These are phyloP conservation scores for Morone saxatilis DNA, from an alignment of 2,113 vertebrate genomes.

Conservation along the genomic window DNA sequence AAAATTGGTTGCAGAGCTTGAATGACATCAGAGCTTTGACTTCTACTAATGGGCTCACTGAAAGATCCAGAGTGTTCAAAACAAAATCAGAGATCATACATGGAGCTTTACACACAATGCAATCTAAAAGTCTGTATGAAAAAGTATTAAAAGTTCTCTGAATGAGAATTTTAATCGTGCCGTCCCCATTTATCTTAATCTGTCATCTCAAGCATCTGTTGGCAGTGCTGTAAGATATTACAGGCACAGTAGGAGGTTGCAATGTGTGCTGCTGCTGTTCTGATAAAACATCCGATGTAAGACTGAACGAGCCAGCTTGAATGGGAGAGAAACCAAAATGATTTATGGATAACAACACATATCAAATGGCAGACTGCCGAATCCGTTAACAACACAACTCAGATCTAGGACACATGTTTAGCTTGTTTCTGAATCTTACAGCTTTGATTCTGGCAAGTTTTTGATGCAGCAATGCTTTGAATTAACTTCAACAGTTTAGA, in stretches of 20 bases:
- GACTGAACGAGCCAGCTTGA: constrained; percentile 18
- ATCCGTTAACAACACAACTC: constrained; percentile 21
- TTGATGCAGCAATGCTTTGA: constrained; percentile 17
- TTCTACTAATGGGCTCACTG: constrained; percentile 48
- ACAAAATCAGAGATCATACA: constrained; percentile 26
- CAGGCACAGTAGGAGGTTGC: neutral
- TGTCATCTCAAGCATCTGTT: constrained; percentile 2
- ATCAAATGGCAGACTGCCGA: constrained; percentile 30
- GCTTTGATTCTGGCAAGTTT: constrained; percentile 20
- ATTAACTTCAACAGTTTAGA: constrained; percentile 3
- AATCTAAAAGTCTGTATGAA: neutral
- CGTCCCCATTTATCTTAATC: neutral
- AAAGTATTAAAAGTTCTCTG: neutral
- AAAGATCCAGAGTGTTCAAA: constrained; percentile 33
- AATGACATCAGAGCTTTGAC: constrained; percentile 67
- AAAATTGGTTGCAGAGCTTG: constrained; percentile 75
- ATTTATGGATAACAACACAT: constrained; percentile 23
- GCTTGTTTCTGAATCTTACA: constrained; percentile 23
- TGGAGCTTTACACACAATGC: neutral
- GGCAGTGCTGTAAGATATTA: neutral
- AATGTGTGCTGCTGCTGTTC: constrained; percentile 14
- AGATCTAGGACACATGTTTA: constrained; percentile 34
- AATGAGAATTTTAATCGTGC: neutral
- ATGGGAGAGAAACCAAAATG: constrained; percentile 3
- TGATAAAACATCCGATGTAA: constrained; percentile 14